A percentile compares a stretch with the other conserved stretches of the same genome.
These are phyloP conservation scores for Chironex yamaguchii DNA, from an alignment of 30 jellyfish, hydroid and myxozoan genomes.

Conservation along the genomic window DNA sequence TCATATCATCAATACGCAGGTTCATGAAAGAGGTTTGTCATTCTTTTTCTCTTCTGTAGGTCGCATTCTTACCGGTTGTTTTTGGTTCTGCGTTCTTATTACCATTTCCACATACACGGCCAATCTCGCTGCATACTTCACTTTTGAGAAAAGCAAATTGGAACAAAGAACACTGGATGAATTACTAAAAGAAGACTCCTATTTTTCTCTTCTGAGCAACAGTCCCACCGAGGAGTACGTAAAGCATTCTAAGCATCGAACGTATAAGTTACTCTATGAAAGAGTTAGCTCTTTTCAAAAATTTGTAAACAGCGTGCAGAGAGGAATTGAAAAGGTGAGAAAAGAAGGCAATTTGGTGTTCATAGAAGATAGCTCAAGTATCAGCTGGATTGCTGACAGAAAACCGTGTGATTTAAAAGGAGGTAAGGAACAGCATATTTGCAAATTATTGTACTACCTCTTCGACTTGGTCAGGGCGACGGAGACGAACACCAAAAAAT, in stretches of 20 bases:
- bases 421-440: too few species aligned
- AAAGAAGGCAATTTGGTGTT: not conserved
- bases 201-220: not conserved
- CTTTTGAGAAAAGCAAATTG: not conserved
- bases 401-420: not conserved
- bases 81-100: not conserved
- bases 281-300: not conserved
- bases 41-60: too few species aligned
- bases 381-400: not conserved
- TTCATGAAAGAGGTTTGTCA: too few species aligned
- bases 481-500: too few species aligned
- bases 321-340: not conserved
- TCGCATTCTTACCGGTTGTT: not conserved
- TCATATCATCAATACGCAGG: too few species aligned
- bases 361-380: not conserved
- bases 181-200: not conserved
- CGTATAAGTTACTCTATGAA: not conserved
- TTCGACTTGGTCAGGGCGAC: too few species aligned
- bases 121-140: not conserved
- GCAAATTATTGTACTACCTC: too few species aligned
- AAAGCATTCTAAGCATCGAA: not conserved
- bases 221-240: not conserved
- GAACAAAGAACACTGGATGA: not conserved
- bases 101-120: not conserved
- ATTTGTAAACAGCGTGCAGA: not conserved